phyloP scores from a whole-genome alignment of 2,797 vertebrate genomes.

The Hapalemur alaotrensis region DNA sequence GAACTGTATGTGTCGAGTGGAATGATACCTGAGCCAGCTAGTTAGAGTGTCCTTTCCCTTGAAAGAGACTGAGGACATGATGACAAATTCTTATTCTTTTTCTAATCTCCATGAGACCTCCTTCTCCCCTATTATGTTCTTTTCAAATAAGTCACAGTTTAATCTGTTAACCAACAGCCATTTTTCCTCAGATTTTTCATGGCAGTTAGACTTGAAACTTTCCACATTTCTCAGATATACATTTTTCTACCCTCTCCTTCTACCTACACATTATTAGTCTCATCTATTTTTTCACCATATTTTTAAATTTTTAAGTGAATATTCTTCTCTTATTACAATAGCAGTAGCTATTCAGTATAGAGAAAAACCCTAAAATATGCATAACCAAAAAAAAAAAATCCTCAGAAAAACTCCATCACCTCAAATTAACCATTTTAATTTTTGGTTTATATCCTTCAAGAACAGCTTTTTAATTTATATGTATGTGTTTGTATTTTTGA shows the following conservation, averaged over 20 bases:
- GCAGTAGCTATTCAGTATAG: neutral
- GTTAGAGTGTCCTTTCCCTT: neutral
- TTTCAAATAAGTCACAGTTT: neutral
- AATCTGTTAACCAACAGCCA: neutral
- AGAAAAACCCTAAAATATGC: constrained; percentile 1
- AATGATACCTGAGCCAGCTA: neutral
- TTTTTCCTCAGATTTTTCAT: neutral
- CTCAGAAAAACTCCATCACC: neutral
- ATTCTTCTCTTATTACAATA: constrained; percentile 44
- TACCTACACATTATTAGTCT: neutral
- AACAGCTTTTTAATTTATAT: neutral
- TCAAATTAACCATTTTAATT: constrained; percentile 2
- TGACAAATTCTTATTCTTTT: neutral
- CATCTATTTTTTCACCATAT: neutral
- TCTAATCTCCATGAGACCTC: neutral
- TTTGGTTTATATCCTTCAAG: neutral
- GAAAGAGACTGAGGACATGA: neutral
- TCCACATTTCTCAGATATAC: neutral
- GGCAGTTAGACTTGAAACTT: neutral
- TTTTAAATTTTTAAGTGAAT: neutral
- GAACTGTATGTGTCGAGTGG: neutral
- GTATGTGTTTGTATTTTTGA: neutral
- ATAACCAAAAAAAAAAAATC: neutral
- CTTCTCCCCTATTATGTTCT: neutral
- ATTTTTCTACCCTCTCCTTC: neutral